These are phyloP conservation scores for Tragulus kanchil DNA, from an alignment of 2,113 vertebrate species.

Conservation along the genomic window DNA sequence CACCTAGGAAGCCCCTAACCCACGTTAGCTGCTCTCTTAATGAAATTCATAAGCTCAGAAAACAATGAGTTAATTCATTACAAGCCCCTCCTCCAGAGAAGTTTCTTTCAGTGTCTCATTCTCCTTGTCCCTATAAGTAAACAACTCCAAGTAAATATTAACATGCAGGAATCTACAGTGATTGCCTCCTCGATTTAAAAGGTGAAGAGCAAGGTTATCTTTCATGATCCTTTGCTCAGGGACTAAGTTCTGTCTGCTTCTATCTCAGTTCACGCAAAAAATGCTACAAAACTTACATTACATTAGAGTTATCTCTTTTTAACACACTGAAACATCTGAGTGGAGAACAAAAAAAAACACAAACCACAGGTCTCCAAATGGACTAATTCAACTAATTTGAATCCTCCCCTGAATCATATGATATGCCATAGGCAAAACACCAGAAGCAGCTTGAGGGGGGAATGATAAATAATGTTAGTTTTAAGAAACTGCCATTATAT, in stretches of 20 bases:
- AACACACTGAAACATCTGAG: background rate
- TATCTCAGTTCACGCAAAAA: background rate
- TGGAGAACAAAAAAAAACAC: background rate
- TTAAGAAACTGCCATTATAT: slow-evolving; percentile 47
- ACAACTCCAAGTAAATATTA: background rate
- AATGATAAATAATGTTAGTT: slow-evolving; percentile 53
- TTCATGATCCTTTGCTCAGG: background rate
- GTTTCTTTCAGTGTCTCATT: background rate
- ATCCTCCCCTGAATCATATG: slow-evolving; percentile 67
- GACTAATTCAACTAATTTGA: slow-evolving; percentile 63
- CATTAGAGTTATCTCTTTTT: background rate
- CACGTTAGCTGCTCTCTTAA: background rate
- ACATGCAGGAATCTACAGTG: background rate
- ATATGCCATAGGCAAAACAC: slow-evolving; percentile 64
- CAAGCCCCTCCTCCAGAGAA: background rate
- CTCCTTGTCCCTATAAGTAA: background rate
- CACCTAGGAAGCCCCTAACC: background rate
- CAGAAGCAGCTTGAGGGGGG: slow-evolving; percentile 6
- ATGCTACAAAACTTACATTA: slow-evolving; percentile 34
- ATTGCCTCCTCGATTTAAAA: background rate
- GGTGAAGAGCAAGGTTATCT: background rate
- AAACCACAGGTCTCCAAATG: background rate
- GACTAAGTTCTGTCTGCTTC: slow-evolving; percentile 5
- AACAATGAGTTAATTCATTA: background rate
- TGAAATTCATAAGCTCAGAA: background rate